Evolutionary conservation across 2,797 vertebrate species (phyloP).

Genomic region (Syncerus caffer): DNA sequence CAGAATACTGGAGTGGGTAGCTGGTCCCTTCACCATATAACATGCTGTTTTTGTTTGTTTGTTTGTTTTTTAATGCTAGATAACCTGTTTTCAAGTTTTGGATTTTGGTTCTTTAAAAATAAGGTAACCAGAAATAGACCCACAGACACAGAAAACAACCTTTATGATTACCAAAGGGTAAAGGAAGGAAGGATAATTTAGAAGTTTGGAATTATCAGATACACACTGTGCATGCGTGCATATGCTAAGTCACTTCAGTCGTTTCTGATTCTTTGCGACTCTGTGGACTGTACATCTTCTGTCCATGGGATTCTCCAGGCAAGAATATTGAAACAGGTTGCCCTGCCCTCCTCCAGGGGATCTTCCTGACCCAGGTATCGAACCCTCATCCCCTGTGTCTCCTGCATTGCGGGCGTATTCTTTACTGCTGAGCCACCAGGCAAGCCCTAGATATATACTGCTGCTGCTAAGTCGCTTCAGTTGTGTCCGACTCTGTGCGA

Average conservation of each 20-base stretch:
- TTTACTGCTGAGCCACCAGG: background rate
- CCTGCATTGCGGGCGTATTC: background rate
- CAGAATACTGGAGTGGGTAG: background rate
- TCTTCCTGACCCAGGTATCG: background rate
- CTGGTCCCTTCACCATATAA: fast-evolving
- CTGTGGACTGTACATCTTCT: background rate
- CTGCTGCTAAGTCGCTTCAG: no score
- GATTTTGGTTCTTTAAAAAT: background rate
- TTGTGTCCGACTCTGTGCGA: no score
- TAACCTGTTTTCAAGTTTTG: background rate
- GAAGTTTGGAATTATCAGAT: background rate
- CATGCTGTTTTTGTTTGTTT: background rate
- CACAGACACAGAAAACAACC: background rate
- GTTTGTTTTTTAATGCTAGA: background rate
- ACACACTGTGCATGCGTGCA: fast-evolving
- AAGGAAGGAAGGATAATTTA: background rate
- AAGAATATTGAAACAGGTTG: background rate
- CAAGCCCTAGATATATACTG: background rate
- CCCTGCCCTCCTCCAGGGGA: background rate
- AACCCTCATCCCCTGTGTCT: background rate
- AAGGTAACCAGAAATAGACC: background rate
- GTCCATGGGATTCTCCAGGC: background rate
- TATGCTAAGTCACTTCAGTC: background rate
- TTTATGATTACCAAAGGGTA: background rate
- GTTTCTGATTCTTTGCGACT: background rate